Conservation (phyloP, 2,797 vertebrate genomes). For the Enteromius trimaculatus region DNA sequence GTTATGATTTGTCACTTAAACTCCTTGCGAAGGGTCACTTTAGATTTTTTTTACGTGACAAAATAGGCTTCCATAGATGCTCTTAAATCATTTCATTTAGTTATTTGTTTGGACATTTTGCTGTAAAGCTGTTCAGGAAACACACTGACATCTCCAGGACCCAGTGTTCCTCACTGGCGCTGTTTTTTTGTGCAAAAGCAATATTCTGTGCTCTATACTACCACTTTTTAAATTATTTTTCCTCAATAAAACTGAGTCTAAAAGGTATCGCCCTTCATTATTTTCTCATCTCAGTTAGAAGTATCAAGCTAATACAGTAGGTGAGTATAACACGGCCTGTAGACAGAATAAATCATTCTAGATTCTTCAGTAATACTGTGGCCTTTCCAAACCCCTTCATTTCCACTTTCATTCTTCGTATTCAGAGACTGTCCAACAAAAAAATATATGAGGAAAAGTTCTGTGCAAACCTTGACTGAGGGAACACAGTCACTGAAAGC, state of each 20-base stretch:
- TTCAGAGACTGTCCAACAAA: conserved; percentile 6
- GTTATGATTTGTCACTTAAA: not conserved
- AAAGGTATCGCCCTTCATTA: conserved; percentile 11
- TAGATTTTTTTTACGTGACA: not conserved
- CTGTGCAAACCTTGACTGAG: conserved; percentile 38
- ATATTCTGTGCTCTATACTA: conserved; percentile 31
- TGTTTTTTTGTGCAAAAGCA: conserved; percentile 24
- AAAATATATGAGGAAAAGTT: conserved; percentile 12
- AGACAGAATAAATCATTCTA: conserved; percentile 7
- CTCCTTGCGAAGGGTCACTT: not conserved
- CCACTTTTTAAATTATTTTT: not conserved
- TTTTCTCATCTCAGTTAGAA: conserved; percentile 11
- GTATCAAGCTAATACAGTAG: conserved; percentile 14
- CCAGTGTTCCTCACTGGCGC: not conserved
- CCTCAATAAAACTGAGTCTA: conserved; percentile 42
- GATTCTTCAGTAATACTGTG: conserved; percentile 17
- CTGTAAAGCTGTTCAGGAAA: conserved; percentile 18
- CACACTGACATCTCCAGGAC: not conserved
- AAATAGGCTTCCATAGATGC: not conserved
- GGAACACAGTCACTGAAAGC: conserved; percentile 38
- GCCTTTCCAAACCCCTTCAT: not conserved
- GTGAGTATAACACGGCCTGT: not conserved
- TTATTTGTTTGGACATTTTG: not conserved
- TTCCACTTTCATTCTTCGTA: conserved; percentile 12
- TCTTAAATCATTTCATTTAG: not conserved